These are phyloP conservation scores for Venusia cambrica DNA, from an alignment of 2,888 invertebrate species.

Conservation along the genomic window DNA sequence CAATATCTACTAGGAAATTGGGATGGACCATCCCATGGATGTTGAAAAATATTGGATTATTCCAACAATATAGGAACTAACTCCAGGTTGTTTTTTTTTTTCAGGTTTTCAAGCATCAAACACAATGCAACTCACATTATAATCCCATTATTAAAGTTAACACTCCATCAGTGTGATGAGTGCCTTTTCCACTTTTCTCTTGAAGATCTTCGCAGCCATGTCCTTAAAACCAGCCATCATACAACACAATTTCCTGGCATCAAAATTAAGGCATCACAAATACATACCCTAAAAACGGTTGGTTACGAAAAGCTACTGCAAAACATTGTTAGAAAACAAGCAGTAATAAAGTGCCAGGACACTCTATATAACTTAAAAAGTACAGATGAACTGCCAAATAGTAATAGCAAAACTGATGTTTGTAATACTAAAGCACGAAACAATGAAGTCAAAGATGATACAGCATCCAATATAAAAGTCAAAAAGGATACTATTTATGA, in stretches of 20 bases:
- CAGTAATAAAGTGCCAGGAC: conserved; percentile 16
- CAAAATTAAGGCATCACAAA: neutral
- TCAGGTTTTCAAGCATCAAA: conserved; percentile 40
- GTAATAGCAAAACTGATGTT: neutral
- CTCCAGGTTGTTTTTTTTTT: conserved; percentile 12
- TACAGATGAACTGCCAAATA: neutral
- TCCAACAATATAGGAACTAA: too few relatives aligned
- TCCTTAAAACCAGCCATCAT: conserved; percentile 21
- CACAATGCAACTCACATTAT: conserved; percentile 50
- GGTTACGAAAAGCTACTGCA: conserved; percentile 13
- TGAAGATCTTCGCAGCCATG: conserved; percentile 33
- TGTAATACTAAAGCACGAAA: neutral
- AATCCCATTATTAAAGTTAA: conserved; percentile 43
- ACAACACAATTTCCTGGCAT: conserved; percentile 7
- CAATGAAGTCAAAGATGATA: too few relatives aligned
- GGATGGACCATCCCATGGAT: too few relatives aligned
- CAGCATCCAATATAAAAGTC: too few relatives aligned
- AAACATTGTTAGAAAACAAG: conserved; percentile 19
- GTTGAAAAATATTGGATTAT: too few relatives aligned
- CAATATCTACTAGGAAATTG: too few relatives aligned
- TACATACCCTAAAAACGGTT: neutral
- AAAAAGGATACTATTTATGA: neutral
- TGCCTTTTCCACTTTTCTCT: conserved; percentile 38
- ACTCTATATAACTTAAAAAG: neutral
- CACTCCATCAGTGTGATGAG: conserved; percentile 29